These are phyloP conservation scores for Chascanopsetta lugubris DNA, from an alignment of 2,113 vertebrate genomes.

Conservation along the genomic window DNA sequence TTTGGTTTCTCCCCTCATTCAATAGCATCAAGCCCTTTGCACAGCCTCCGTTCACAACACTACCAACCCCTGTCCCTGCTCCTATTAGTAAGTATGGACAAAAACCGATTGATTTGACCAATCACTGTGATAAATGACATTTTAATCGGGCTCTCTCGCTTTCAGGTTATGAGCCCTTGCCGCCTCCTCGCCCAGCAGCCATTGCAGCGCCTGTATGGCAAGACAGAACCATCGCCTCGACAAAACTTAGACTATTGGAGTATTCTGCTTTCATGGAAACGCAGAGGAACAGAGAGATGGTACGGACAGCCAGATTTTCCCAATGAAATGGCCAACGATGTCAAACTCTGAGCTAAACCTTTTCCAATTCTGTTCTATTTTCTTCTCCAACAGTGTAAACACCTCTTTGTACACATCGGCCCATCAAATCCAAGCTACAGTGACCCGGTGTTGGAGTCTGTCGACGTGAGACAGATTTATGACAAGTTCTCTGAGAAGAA, in stretches of 20 bases:
- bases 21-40: conserved; percentile 96
- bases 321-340: neutral
- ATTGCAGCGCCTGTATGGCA: conserved; percentile 91
- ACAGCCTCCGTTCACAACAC: conserved; percentile 90
- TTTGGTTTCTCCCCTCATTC: conserved; percentile 22
- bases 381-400: conserved; percentile 86
- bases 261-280: conserved; percentile 95
- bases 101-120: neutral
- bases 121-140: neutral
- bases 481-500: conserved; percentile 98
- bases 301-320: conserved; percentile 58
- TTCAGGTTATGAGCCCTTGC: conserved; percentile 89
- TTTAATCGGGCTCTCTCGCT: conserved; percentile 7
- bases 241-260: conserved; percentile 91
- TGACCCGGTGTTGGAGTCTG: conserved; percentile 91
- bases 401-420: conserved; percentile 95
- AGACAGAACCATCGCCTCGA: conserved; percentile 93
- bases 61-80: conserved; percentile 87
- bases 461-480: conserved; percentile 96
- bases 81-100: conserved; percentile 85
- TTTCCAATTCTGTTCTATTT: neutral
- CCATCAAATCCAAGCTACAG: conserved; percentile 92
- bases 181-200: conserved; percentile 87
- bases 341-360: no score
- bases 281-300: conserved; percentile 91